A percentile compares a stretch with the other conserved stretches of the same genome.
Conservation (phyloP, 2,888 invertebrate genomes). For the Campoletis raptor region DNA sequence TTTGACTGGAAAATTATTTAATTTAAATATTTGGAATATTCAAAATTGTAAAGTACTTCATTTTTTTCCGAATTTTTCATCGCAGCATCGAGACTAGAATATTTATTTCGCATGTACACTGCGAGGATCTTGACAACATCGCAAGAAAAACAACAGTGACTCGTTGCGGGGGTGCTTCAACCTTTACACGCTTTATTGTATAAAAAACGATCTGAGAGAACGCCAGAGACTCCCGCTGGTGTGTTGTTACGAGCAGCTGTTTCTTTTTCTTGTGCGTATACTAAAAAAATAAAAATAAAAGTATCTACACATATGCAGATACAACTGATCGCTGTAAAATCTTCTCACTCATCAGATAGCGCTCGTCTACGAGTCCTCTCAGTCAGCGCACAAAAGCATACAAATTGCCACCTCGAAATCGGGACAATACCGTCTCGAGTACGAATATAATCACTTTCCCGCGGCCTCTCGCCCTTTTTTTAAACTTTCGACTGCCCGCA, state of each 20-base stretch:
- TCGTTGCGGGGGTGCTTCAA: slow-evolving; percentile 53
- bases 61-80: slow-evolving; percentile 13
- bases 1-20: not conserved
- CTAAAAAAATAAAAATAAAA: slow-evolving; percentile 29
- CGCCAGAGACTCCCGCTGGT: slow-evolving; percentile 55
- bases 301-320: slow-evolving; percentile 33
- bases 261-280: slow-evolving; percentile 47
- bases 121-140: slow-evolving; percentile 19
- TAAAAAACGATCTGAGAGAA: slow-evolving; percentile 37
- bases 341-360: slow-evolving; percentile 78
- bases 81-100: not conserved
- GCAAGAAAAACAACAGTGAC: slow-evolving; percentile 23
- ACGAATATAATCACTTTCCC: slow-evolving; percentile 60
- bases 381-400: slow-evolving; percentile 74
- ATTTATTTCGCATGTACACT: slow-evolving; percentile 26
- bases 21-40: not conserved
- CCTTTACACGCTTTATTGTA: slow-evolving; percentile 43
- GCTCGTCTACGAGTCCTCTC: slow-evolving; percentile 72
- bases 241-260: slow-evolving; percentile 60
- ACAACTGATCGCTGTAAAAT: slow-evolving; percentile 70
- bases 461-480: slow-evolving; percentile 36
- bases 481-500: slow-evolving; percentile 31
- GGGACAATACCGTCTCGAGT: slow-evolving; percentile 73
- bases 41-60: not conserved
- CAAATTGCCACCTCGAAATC: slow-evolving; percentile 76